Evolutionary conservation across 2,113 vertebrate genomes (phyloP), one percentile per base, ranked within the genome.

Genomic region (Pampusana beccarii): DNA sequence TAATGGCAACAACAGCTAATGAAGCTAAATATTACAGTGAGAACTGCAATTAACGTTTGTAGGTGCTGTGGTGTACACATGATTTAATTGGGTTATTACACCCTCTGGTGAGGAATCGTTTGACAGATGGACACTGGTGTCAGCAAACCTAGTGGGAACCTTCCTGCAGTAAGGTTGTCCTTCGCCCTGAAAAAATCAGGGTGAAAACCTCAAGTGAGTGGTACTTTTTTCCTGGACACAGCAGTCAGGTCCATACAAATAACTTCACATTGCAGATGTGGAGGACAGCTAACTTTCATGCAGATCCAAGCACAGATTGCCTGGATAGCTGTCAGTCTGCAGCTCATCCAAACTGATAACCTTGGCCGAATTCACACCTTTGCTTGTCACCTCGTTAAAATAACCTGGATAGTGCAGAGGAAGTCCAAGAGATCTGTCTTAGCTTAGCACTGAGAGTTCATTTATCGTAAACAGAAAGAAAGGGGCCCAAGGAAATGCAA

Each of bases 401-500:
- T 7, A 93, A 60, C 40, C 26, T 58, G 40, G n/a, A 9, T 83
- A 34, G 29, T 61, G 50, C 56, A 84, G 64, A 70, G 83, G 69
- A 91, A 93, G 69, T 29, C 13, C 36, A 71, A 62, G 38, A 18
- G 23, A 58, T 83, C 58, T 73, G 60, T 29, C 58, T 80, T 48
- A 77, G 75, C 29, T 92, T 84, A 88, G 64, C 72, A 67, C 91
- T 74, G 4, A 4, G 6, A 38, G 60, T 26, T 58, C 51, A 38
- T 83, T 84, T 71, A 38, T 26, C 66, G 9, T 26, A 51, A 42
- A 14, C 3, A 33, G 38, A 83, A 81, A 86, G 82, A 80, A 93
- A 91, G 86, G 24, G 64, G 64, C 80, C 80, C 72, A 51, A 80
- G 72, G 72, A 94, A 94, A 95, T 31, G 33, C 60, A 78, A 54